Evolutionary conservation across 1,140 invertebrate species (phyloP).

Genomic region (Drosophila arizonae): DNA sequence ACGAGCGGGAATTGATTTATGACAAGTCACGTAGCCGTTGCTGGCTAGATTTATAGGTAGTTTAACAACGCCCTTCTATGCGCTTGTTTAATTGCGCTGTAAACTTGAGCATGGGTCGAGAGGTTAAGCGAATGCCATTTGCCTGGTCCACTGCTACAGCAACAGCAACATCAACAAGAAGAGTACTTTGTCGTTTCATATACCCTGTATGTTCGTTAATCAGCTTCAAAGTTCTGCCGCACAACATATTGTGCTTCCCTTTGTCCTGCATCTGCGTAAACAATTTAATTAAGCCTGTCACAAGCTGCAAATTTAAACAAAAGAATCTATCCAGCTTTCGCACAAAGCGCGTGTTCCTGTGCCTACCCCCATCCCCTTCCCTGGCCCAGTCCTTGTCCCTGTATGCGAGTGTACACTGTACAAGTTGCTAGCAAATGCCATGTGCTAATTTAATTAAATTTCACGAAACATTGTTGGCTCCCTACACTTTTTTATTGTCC

Average conservation of each 20-base stretch:
- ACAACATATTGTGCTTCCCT: too few relatives aligned
- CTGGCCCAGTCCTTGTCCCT: background rate
- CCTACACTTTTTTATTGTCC: too few relatives aligned
- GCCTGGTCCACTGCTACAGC: slow-evolving; percentile 68
- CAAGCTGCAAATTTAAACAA: slow-evolving; percentile 71
- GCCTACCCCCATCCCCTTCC: too few relatives aligned
- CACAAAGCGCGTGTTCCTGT: slow-evolving; percentile 22
- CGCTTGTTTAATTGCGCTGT: slow-evolving; percentile 21
- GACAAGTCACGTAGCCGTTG: slow-evolving; percentile 64
- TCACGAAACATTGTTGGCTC: slow-evolving; percentile 28
- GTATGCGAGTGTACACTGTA: slow-evolving; percentile 27
- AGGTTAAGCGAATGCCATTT: slow-evolving; percentile 32
- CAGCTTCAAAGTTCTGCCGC: too few relatives aligned
- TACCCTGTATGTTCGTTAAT: too few relatives aligned
- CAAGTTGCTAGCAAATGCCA: slow-evolving; percentile 59
- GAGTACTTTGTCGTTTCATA: background rate
- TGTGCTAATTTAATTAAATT: slow-evolving; percentile 75
- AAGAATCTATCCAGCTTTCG: slow-evolving; percentile 38
- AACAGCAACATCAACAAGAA: slow-evolving; percentile 13
- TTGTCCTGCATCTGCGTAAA: slow-evolving; percentile 38
- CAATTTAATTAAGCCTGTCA: slow-evolving; percentile 78
- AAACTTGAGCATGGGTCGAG: background rate
- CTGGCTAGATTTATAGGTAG: background rate
- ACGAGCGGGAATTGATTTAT: slow-evolving; percentile 69
- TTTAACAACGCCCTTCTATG: background rate